Percentiles rank a stretch among this genome's conserved stretches.
Evolutionary conservation across 1,140 invertebrate genomes (phyloP).

Genomic region (Pseudoatta argentina): DNA sequence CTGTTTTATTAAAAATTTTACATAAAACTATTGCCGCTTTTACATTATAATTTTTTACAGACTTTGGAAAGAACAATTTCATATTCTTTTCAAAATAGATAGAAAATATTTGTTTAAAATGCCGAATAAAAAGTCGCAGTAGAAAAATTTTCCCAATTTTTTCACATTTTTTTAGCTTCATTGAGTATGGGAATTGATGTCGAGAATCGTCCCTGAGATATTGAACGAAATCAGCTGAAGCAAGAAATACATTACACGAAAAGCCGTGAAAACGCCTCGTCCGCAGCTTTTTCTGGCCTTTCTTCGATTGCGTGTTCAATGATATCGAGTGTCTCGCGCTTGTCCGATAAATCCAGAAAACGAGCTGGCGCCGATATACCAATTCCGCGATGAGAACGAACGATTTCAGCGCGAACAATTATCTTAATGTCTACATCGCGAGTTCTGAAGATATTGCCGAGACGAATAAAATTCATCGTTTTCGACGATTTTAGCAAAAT

Average conservation of each 20-base stretch:
- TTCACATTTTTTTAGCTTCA: neutral
- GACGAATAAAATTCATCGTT: neutral
- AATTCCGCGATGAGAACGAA: slow-evolving; percentile 32
- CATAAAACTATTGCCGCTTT: too few relatives aligned
- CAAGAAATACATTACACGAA: slow-evolving; percentile 19
- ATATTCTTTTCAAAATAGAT: neutral
- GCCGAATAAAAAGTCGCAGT: neutral
- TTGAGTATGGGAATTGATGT: neutral
- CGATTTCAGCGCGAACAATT: slow-evolving; percentile 61
- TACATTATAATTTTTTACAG: too few relatives aligned
- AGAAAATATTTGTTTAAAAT: neutral
- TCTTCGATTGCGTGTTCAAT: slow-evolving; percentile 5
- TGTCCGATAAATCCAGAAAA: slow-evolving; percentile 59
- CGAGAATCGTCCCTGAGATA: neutral
- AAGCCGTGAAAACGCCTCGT: slow-evolving; percentile 14
- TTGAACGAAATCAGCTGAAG: slow-evolving; percentile 13
- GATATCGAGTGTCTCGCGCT: slow-evolving; percentile 45
- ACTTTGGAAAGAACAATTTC: neutral
- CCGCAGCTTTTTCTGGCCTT: slow-evolving; percentile 47
- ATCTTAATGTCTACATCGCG: slow-evolving; percentile 75
- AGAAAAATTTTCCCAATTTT: neutral
- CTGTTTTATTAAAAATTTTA: neutral
- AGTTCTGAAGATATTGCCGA: slow-evolving; percentile 26
- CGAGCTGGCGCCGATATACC: slow-evolving; percentile 26
- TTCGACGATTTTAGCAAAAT: slow-evolving; percentile 47